phyloP scores from a whole-genome alignment of 2,888 invertebrate species.

The Pristionchus maxplancki region DNA sequence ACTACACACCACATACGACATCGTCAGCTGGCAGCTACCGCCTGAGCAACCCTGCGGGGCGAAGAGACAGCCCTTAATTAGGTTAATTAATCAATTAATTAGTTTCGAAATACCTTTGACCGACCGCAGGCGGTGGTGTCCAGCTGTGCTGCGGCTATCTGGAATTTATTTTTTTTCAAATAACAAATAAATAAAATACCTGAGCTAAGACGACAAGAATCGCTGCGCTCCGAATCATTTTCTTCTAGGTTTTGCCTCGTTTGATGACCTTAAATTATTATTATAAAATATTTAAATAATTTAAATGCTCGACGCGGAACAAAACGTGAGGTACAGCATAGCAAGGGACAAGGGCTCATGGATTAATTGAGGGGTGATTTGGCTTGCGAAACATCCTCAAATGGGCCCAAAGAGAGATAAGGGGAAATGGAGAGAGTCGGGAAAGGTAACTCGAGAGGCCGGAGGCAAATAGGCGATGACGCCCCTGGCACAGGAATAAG shows the following conservation, averaged over 20 bases:
- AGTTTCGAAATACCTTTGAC: neutral
- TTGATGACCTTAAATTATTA: neutral
- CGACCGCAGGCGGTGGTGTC: neutral
- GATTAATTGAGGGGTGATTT: neutral
- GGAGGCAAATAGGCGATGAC: neutral
- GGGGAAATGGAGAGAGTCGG: neutral
- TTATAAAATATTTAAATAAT: neutral
- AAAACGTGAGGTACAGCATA: neutral
- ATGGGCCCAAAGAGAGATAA: too few relatives aligned
- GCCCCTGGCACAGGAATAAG: neutral
- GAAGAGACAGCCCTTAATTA: conserved; percentile 43
- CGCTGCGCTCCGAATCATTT: neutral
- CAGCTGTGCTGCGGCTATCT: conserved; percentile 23
- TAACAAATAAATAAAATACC: neutral
- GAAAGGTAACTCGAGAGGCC: neutral
- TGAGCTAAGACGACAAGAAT: neutral
- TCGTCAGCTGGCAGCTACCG: conserved; percentile 26
- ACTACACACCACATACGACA: neutral
- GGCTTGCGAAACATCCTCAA: neutral
- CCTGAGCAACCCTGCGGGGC: conserved; percentile 35
- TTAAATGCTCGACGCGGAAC: neutral
- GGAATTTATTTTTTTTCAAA: neutral
- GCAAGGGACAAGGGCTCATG: neutral
- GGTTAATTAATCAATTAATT: conserved; percentile 9
- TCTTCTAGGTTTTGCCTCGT: neutral